A percentile compares a stretch with the other conserved stretches of the same genome.
These are phyloP conservation scores for Cyanoderma ruficeps DNA, from an alignment of 2,113 vertebrate species.

Conservation along the genomic window DNA sequence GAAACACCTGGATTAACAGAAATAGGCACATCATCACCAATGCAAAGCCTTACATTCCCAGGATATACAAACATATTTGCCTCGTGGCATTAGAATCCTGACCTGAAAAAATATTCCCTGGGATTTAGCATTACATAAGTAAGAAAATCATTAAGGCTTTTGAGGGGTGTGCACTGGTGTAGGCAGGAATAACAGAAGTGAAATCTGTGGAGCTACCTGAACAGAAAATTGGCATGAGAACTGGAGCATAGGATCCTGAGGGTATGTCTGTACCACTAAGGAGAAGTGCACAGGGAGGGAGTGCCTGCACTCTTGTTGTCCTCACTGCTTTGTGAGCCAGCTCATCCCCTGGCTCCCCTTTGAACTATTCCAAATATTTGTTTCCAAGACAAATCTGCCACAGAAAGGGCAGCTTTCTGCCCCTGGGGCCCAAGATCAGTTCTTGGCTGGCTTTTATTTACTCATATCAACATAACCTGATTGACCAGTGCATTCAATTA, in stretches of 20 bases:
- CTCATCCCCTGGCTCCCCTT: neutral
- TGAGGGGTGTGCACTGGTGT: neutral
- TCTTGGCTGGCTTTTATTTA: neutral
- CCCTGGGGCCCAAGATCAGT: neutral
- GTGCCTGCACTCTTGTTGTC: neutral
- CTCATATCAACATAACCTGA: neutral
- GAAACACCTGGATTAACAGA: neutral
- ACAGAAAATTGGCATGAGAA: neutral
- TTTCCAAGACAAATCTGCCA: conserved; percentile 19
- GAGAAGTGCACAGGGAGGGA: fast-evolving
- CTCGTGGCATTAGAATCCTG: neutral
- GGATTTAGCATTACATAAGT: neutral
- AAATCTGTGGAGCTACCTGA: neutral
- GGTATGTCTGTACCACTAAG: neutral
- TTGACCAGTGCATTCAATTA: conserved; percentile 7
- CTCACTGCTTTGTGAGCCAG: neutral
- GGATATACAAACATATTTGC: neutral
- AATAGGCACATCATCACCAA: neutral
- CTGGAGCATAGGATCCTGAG: neutral
- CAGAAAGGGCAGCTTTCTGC: neutral
- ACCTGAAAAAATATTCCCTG: neutral
- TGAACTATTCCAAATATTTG: conserved; percentile 19
- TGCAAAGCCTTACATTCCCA: neutral
- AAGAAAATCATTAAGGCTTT: neutral
- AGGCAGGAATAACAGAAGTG: neutral